Evolutionary conservation across 2,888 invertebrate species (phyloP).

Genomic region (Callimorpha dominula): DNA sequence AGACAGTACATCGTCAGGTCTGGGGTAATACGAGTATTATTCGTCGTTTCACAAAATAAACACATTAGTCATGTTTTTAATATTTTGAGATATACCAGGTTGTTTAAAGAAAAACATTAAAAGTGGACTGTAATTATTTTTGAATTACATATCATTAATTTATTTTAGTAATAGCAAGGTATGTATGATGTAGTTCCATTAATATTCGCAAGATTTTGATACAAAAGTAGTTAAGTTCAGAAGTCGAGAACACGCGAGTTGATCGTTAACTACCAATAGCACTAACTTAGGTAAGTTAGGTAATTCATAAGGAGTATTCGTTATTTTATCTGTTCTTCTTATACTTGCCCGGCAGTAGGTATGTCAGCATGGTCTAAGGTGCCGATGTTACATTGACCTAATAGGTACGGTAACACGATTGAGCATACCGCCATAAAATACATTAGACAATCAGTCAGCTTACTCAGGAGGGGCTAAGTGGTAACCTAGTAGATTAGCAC

Average conservation of each 20-base stretch:
- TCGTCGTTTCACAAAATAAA: too few species aligned
- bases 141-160: too few species aligned
- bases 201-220: neutral
- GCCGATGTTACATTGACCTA: neutral
- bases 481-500: too few species aligned
- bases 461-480: too few species aligned
- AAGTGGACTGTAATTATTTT: too few species aligned
- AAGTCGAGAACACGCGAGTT: neutral
- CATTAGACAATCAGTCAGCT: neutral
- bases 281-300: neutral
- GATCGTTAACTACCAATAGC: neutral
- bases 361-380: neutral
- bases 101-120: too few species aligned
- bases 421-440: neutral
- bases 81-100: too few species aligned
- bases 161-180: too few species aligned
- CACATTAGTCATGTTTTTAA: too few species aligned
- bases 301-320: neutral
- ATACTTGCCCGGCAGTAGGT: neutral
- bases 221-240: neutral
- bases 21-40: too few species aligned
- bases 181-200: too few species aligned
- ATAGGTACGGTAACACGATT: neutral
- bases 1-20: too few species aligned
- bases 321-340: neutral